Evolutionary conservation across 2,797 vertebrate genomes (phyloP), one percentile per base, ranked within the genome.

Genomic region (Sciurus vulgaris): DNA sequence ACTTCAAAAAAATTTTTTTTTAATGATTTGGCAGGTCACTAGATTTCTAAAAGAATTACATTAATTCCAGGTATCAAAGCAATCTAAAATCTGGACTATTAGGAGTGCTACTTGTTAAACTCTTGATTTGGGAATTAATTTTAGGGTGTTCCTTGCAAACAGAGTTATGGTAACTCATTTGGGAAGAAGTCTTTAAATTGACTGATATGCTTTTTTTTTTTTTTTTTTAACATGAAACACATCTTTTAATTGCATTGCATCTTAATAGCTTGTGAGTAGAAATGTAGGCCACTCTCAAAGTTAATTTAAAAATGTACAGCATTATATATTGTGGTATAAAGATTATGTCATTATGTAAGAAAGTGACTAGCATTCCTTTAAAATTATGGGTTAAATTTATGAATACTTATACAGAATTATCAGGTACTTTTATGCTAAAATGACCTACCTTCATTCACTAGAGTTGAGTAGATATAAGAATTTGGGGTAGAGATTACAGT

Each of bases 1-100:
- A 87, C 59, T 89, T 94, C 49, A 89, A 0, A 33, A 22, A 8
- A 38, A 67, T 63, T 63, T 76, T n/a, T 61, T 74, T 93, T 84
- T 47, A 74, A 74, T 92, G 69, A 82, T 70, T 96, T 95, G 73
- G 88, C 85, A 56, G 78, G 12, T 89, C 54, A 89, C 59, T 96
- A 24, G 76, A 87, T 92, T 93, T 94, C 79, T 94, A 44, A 86
- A 96, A 89, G 67, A 96, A 76, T 95, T 67, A 38, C 38, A 81
- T 93, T 86, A 96, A 95, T 93, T 96, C 72, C 59, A 94, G 78
- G 11, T 96, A 95, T 92, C 84, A 94, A 88, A 90, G 33, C 92
- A 84, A 83, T 83, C 38, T 82, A 63, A 94, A 96, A 87, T 87
- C 41, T 61, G 30, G 91, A 59, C n/a, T 89, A 22, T 88, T 79